Evolutionary conservation across 2,113 vertebrate species (phyloP), one percentile per base, ranked within the genome.

Genomic region (Notarius lentiginosus): DNA sequence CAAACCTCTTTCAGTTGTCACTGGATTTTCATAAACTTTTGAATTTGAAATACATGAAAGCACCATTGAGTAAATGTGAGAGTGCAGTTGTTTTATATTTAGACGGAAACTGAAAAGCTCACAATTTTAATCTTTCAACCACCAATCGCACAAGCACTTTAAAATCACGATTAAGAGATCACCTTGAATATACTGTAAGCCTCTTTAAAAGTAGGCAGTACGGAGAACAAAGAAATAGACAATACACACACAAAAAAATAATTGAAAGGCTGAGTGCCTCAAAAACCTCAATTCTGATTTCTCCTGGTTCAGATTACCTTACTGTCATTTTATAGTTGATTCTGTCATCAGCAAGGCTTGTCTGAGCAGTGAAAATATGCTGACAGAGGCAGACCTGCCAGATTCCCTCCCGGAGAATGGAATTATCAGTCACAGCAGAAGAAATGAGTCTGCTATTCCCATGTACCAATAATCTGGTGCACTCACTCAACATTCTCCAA

Each of bases 381-480:
- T 79, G 70, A 73, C 49, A 75, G 22, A 85, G 79, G 58, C 60
- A 82, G 49, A 53, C 75, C 22, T 55, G 68, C 79, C 65, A 79
- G 79, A 85, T 76, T 87, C 85, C 55, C 83, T 86, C 66, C 80
- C 68, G 61, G 66, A 88, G 72, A 87, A 82, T 56, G 63, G 79
- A 86, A 87, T 88, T 84, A 89, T 56, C 11, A 61, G 80, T 79
- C 85, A 70, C 82, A 90, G 77, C 89, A 79, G 83, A 83, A 63
- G 49, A 88, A 83, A 85, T 34, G 73, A 34, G 70, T 47, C 34
- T 73, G 70, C 47, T 49, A 22, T 84, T 86, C 81, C 65, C 80
- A 73, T 73, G 8, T 53, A 70, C 58, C 73, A 81, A 79, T 66
- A 61, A 22, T n/a, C 73, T 86, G 82, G 86, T 86, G 65, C 49